A percentile compares a stretch with the other conserved stretches of the same genome.
Evolutionary conservation across 92 coral and sea anemone genomes (phyloP).

Genomic region (Epizoanthus fatuus): DNA sequence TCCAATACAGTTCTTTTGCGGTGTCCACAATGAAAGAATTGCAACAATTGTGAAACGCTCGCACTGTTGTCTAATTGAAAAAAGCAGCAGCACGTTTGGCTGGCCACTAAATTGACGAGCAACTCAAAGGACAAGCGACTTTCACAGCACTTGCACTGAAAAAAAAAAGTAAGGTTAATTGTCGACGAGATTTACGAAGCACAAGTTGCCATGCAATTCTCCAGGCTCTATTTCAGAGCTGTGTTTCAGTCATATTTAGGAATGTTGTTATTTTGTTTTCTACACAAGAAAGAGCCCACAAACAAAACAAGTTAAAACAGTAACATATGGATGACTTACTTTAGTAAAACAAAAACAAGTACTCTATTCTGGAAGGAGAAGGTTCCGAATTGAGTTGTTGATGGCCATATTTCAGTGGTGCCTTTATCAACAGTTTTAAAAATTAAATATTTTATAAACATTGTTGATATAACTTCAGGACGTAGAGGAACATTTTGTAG

Average conservation of each 20-base stretch:
- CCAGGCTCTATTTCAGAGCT: no score
- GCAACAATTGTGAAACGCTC: slow-evolving; percentile 18
- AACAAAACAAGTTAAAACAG: neutral
- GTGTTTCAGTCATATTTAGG: neutral
- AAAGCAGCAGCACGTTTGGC: slow-evolving; percentile 2
- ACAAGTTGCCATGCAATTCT: no score
- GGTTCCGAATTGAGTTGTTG: neutral
- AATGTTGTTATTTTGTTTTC: slow-evolving; percentile 17
- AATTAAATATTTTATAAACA: no score
- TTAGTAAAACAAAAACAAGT: slow-evolving; percentile 21
- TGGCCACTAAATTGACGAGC: neutral
- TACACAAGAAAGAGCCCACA: neutral
- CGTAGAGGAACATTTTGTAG: no score
- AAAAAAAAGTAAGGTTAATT: no score
- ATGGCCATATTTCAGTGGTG: neutral
- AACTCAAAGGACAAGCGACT: no score
- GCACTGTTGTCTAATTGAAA: slow-evolving; percentile 39
- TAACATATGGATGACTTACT: neutral
- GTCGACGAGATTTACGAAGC: no score
- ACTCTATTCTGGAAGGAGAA: neutral
- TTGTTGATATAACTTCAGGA: no score
- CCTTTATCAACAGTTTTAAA: neutral
- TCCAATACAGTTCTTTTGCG: slow-evolving; percentile 13
- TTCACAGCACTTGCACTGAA: no score
- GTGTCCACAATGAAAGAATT: slow-evolving; percentile 4